Evolutionary conservation across 2,888 invertebrate species (phyloP), one percentile per base, ranked within the genome.

Genomic region (Smittia aterrima): DNA sequence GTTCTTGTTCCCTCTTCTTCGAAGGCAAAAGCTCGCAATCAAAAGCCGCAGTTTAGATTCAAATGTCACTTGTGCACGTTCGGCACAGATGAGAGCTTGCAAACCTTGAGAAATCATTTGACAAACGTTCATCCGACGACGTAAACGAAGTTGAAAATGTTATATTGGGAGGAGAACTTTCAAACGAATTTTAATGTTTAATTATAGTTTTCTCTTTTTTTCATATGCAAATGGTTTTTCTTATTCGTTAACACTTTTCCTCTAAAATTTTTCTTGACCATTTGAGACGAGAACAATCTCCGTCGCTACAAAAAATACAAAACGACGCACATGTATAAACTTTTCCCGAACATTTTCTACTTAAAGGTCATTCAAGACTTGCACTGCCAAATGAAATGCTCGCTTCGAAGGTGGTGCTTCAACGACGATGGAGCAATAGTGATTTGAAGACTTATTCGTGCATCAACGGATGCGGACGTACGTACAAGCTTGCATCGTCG

Each of bases 391-490:
- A 64, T 6, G 25, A 24, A 27, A 25, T 24, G 58, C 58, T 58
- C 58, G 20, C 47, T 47, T 47, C 58, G 9, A 22, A 2, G 22
- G 22, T 22, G 58, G 22, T 58, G 64, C 16, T 64, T 64, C 20
- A 4, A 64, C 4, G 64, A 25, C 25, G 27, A 24, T 64, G 71
- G 32, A 53, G 54, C 24, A 71, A 71, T 22, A 16, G 25, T 18
- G 40, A 73, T 40, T 64, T 62, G 58, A 58, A 58, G 58, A 18
- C 58, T n/a, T 47, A 16, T 16, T 70, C 70, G 41, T 76, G 76
- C 75, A 66, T 75, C 38, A 76, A 76, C 47, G 73, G 76, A 66
- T 76, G 76, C 66, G 76, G 76, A 41, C 68, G 74, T 66, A 73
- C 75, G 38, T 76, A 75, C 68, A 74, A 75, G 38, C 68, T 75